Conservation (phyloP, 2,113 vertebrate species). For the Camelus bactrianus region DNA sequence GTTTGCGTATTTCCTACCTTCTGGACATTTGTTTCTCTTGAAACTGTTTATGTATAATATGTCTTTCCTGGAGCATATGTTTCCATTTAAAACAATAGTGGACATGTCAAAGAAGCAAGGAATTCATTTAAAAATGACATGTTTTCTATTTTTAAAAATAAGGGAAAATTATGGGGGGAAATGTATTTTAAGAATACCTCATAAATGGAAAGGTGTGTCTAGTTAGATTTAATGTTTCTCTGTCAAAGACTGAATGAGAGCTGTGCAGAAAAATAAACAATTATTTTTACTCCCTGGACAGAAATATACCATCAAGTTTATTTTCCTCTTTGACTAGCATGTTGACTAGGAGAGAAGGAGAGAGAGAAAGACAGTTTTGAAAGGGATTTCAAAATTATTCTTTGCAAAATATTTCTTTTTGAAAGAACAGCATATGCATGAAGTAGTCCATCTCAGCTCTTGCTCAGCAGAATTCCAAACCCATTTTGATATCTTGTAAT, state of each 20-base stretch:
- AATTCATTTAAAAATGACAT: not conserved
- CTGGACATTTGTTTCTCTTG: not conserved
- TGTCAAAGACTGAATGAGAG: not conserved
- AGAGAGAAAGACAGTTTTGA: not conserved
- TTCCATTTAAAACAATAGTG: conserved; percentile 61
- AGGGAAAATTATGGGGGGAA: not conserved
- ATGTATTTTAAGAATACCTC: not conserved
- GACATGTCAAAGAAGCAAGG: not conserved
- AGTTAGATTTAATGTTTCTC: not conserved
- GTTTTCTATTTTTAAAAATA: not conserved
- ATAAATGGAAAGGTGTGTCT: not conserved
- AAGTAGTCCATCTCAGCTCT: not conserved
- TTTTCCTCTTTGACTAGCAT: conserved; percentile 19
- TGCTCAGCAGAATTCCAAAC: not conserved
- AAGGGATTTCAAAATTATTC: not conserved
- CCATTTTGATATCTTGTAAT: not conserved
- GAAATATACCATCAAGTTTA: not conserved
- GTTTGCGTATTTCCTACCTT: not conserved
- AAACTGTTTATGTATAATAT: not conserved
- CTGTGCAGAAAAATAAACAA: not conserved
- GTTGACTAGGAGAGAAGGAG: not conserved
- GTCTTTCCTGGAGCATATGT: not conserved
- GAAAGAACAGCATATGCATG: not conserved
- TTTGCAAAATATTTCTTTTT: not conserved
- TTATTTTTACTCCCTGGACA: not conserved